phyloP scores from a whole-genome alignment of 2,113 vertebrate species.

The Carassius auratus region DNA sequence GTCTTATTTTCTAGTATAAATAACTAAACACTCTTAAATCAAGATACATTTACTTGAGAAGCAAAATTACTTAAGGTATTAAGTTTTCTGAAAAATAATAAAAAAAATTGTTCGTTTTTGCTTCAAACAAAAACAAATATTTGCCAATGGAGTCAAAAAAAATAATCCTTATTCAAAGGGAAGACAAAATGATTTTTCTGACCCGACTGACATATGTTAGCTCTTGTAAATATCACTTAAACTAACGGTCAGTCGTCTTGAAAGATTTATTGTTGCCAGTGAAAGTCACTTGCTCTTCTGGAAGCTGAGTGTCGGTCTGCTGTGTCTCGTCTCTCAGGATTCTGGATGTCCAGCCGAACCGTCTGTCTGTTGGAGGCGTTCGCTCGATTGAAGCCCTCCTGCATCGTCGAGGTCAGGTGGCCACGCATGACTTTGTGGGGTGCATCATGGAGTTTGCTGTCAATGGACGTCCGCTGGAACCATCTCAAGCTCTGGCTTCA shows the following conservation, averaged over 20 bases:
- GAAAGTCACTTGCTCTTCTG: not conserved
- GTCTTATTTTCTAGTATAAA: too few relatives aligned
- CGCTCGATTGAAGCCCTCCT: constrained; percentile 86
- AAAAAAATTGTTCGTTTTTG: too few relatives aligned
- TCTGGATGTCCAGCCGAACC: constrained; percentile 93
- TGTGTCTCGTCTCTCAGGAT: constrained; percentile 75
- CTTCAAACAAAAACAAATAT: not conserved
- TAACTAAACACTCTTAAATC: too few relatives aligned
- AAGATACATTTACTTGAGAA: not conserved
- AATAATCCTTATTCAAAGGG: not conserved
- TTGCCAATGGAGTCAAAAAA: not conserved
- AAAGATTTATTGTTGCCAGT: not conserved
- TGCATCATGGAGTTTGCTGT: constrained; percentile 99
- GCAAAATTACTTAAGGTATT: not conserved
- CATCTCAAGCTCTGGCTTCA: constrained; percentile 89
- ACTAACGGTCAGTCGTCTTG: constrained; percentile 14
- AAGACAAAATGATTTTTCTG: not conserved
- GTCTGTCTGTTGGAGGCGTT: constrained; percentile 91
- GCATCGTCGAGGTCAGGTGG: constrained; percentile 89
- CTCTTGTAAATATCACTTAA: not conserved
- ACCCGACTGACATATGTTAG: not conserved
- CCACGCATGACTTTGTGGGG: constrained; percentile 95
- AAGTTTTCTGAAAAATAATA: too few relatives aligned
- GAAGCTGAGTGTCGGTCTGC: not conserved
- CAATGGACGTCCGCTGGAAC: constrained; percentile 95